Evolutionary conservation across 2,113 vertebrate species (phyloP), one percentile per base, ranked within the genome.

Genomic region (Ginglymostoma cirratum): DNA sequence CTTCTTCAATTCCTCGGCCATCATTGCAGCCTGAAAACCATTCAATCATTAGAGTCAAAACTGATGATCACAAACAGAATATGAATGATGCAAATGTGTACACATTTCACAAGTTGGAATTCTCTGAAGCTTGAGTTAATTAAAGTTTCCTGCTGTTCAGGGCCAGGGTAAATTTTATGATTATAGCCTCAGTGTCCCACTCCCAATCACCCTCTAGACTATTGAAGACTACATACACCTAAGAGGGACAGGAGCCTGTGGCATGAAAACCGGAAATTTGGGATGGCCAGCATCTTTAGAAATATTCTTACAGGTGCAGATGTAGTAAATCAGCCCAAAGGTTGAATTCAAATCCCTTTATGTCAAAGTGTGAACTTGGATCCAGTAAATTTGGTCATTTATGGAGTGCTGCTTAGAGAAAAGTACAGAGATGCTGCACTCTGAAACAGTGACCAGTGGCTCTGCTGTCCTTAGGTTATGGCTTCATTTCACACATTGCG

Each of bases 1-100:
- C 97, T 99, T 99, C 97, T 99, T 99, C 96, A 99, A 97, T 97
- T 99, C 99, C 96, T 99, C 98, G 0, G 99, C 98, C 98, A 99
- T 99, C 99, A 99, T 99, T 96, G 98, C 99, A 0, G 98, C 99
- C 99, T 99, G 96, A 3, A 0, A 0, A 93, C 89, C 48, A 12
- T 42, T 38, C 42, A 42, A 45, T 17, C 3, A 45, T 87, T 24
- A 87, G 2, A 70, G 4, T 83, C 2, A 42, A 83, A 42, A 2
- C n/a, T 34, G n/a, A 83, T 21, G 6, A 17, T 90, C 52, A 65
- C 2, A 34, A n/a, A 34, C 24, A 30, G 42, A 89, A 27, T 14
- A 30, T 24, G 0, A 90, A 90, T 17, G 27, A 38, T 80, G 34
- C 12, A 17, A 38, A n/a, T 38, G 76, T 80, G n/a, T 80, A 2